Conservation (phyloP, 2,888 invertebrate species). For the Stictocephala bisonia region DNA sequence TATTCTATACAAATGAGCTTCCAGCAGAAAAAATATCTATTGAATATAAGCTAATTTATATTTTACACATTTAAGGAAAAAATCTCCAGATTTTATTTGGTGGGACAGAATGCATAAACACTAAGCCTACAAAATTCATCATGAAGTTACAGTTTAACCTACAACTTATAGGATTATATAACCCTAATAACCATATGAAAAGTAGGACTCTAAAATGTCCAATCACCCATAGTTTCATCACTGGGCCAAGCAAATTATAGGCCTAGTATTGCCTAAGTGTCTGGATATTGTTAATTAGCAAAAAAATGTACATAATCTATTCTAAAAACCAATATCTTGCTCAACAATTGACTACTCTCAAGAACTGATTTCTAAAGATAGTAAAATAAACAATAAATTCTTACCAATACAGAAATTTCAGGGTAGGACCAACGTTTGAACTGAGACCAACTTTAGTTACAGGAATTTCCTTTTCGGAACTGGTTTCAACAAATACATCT, state of each 20-base stretch:
- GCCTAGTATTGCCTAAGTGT: background rate
- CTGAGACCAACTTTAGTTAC: constrained; percentile 78
- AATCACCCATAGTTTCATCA: constrained; percentile 9
- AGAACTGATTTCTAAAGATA: background rate
- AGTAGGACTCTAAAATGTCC: no score
- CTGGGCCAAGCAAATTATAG: background rate
- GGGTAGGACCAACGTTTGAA: constrained; percentile 77
- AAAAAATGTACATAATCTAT: background rate
- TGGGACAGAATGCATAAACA: no score
- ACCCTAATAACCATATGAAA: no score
- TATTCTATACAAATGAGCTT: no score
- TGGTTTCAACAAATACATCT: constrained; percentile 56
- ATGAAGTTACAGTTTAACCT: no score
- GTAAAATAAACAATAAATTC: constrained; percentile 58
- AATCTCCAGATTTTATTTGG: no score
- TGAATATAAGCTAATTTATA: no score
- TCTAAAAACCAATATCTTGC: background rate
- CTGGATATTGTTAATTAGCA: background rate
- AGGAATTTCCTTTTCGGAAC: constrained; percentile 72
- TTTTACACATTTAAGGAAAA: no score
- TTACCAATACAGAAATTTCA: constrained; percentile 91
- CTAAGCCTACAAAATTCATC: no score
- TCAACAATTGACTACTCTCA: constrained; percentile 3
- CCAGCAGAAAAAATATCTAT: no score
- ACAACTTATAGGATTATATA: no score